Conservation (phyloP, 2,888 invertebrate genomes). For the Nephrotoma guestfalica region DNA sequence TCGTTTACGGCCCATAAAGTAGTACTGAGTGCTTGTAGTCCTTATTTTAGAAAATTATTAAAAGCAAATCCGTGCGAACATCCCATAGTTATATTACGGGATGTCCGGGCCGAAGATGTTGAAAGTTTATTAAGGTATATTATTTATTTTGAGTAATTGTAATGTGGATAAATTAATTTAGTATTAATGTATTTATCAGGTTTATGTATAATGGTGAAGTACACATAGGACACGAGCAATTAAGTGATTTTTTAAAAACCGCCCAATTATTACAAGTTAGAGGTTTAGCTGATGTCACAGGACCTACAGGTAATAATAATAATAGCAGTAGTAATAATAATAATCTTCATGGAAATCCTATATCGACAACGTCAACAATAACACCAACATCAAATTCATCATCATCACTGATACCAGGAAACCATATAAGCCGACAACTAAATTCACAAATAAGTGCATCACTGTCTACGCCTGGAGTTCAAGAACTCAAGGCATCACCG, state of each 20-base stretch:
- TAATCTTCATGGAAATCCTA: not conserved
- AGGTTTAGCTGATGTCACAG: slow-evolving; percentile 66
- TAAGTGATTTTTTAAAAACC: slow-evolving; percentile 73
- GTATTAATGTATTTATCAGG: slow-evolving; percentile 27
- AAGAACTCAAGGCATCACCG: slow-evolving; percentile 33
- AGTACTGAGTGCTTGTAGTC: slow-evolving; percentile 85
- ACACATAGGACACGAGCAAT: slow-evolving; percentile 74
- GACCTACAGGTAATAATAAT: slow-evolving; percentile 11
- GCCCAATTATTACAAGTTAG: slow-evolving; percentile 78
- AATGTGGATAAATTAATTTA: not conserved
- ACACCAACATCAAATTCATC: slow-evolving; percentile 13
- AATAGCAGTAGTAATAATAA: slow-evolving; percentile 3
- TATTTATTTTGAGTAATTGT: not conserved
- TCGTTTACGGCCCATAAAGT: slow-evolving; percentile 84
- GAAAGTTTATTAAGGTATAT: slow-evolving; percentile 63
- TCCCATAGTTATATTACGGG: slow-evolving; percentile 75
- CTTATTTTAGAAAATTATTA: slow-evolving; percentile 74
- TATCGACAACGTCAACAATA: not conserved
- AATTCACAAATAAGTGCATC: slow-evolving; percentile 15
- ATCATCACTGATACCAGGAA: slow-evolving; percentile 12
- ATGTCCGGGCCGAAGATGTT: slow-evolving; percentile 74
- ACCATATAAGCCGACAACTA: slow-evolving; percentile 16
- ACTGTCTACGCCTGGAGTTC: slow-evolving; percentile 24
- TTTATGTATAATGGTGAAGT: slow-evolving; percentile 91
- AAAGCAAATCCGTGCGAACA: slow-evolving; percentile 86